These are phyloP conservation scores for Radopholus similis DNA, from an alignment of 1,140 invertebrate species.

Conservation along the genomic window DNA sequence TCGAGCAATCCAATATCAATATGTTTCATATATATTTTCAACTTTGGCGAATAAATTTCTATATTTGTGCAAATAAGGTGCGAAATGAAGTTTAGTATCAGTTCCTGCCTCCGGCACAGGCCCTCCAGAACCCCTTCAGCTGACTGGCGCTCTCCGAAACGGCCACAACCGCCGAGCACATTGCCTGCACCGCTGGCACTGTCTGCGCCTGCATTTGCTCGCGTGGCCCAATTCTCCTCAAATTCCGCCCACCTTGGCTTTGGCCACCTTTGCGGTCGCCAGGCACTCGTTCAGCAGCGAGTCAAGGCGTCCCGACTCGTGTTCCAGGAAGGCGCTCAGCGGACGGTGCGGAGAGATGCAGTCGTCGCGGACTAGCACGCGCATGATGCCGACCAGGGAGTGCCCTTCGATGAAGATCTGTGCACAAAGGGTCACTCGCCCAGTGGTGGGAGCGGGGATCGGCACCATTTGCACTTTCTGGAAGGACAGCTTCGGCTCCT, in stretches of 20 bases:
- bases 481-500: conserved; percentile 20
- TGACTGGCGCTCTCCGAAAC: conserved; percentile 31
- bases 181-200: conserved; percentile 34
- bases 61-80: conserved; percentile 5
- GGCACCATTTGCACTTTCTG: conserved; percentile 36
- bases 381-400: conserved; percentile 25
- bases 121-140: conserved; percentile 28
- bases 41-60: not conserved
- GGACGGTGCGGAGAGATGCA: not conserved
- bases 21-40: not conserved
- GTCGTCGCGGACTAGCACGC: conserved; percentile 19
- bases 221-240: not conserved
- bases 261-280: conserved; percentile 21
- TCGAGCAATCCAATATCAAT: not conserved
- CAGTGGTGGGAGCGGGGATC: too few relatives aligned
- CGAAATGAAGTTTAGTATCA: not conserved
- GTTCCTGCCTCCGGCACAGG: conserved; percentile 10
- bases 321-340: conserved; percentile 11
- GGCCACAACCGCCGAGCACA: conserved; percentile 28
- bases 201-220: conserved; percentile 23
- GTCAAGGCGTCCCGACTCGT: conserved; percentile 2
- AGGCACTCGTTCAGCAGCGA: conserved; percentile 24
- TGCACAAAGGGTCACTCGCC: not conserved
- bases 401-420: conserved; percentile 28
- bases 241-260: not conserved